Base-by-base conservation (phyloP, 2,888 invertebrate species). In the Patella depressa region DNA sequence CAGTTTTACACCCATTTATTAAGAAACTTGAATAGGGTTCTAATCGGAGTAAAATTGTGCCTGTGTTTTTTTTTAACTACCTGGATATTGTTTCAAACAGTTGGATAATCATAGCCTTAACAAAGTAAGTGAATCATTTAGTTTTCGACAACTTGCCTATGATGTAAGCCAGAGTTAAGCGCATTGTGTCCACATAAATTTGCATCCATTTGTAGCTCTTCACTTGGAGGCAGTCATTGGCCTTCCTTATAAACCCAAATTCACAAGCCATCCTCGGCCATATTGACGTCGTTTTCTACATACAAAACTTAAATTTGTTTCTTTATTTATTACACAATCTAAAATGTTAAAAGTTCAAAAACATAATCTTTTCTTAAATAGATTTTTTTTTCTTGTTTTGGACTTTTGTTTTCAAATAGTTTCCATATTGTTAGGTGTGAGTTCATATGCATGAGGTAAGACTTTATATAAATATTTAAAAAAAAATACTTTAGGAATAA, bases 111-210 rank as follows among this genome's bases (percentile, higher is more conserved):
- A 65, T 65, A 65, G 65, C 65, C 24, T 19, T 24, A 14, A 24
- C 19, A 24, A 65, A 65, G 24, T 65, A 24, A 24, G 65, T 19
- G 24, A 19, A 24, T 65, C 65, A 24, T 65, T 24, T 24, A 65
- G 65, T 65, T 65, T 19, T 65, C 65, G 24, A 19, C 65, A 65
- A 11, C 19, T 15, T 24, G 65, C 24, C 24, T 19, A 65, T 65
- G 65, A 65, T 65, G 65, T 65, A 65, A 65, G 65, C 65, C 19
- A 65, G 65, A 65, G 19, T 65, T 65, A 24, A 65, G 19, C 24
- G 65, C 24, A 65, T 65, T 65, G 65, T 65, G 24, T 65, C 24
- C 65, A 65, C 65, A 65, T 65, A 65, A 65, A 65, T 65, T 65
- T 65, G 24, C 65, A 65, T 65, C 24, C 24, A 19, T 24, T 65